Percentiles rank a stretch among this genome's conserved stretches.
Evolutionary conservation across 2,888 invertebrate genomes (phyloP).

Genomic region (Agelastica alni): DNA sequence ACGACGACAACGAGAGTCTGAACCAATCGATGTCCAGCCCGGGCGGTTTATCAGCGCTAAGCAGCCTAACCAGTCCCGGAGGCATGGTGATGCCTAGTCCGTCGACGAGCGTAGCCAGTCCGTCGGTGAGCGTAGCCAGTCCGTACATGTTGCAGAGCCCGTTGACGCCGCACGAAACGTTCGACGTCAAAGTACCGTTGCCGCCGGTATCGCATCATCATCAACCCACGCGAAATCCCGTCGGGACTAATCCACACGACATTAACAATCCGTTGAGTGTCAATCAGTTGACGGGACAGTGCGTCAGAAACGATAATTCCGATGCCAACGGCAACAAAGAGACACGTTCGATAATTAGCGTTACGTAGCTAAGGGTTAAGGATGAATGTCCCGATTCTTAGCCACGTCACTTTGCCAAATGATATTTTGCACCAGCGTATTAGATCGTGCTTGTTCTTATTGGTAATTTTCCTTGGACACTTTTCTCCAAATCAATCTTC

Average conservation of each 20-base stretch:
- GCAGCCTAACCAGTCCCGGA: conserved; percentile 71
- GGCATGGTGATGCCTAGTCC: conserved; percentile 77
- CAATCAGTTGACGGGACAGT: conserved; percentile 83
- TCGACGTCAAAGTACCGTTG: conserved; percentile 55
- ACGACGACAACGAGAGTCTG: conserved; percentile 64
- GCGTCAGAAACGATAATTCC: conserved; percentile 53
- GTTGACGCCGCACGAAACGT: conserved; percentile 53
- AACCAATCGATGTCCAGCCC: conserved; percentile 65
- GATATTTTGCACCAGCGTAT: conserved; percentile 1
- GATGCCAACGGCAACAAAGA: conserved; percentile 52
- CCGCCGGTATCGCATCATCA: conserved; percentile 49
- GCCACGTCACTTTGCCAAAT: conserved; percentile 3
- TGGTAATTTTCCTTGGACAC: too few relatives aligned
- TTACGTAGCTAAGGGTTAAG: conserved; percentile 51
- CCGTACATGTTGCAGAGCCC: conserved; percentile 62
- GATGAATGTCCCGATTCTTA: conserved; percentile 7
- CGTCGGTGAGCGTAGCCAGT: conserved; percentile 65
- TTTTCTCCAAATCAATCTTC: too few relatives aligned
- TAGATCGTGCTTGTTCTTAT: too few relatives aligned
- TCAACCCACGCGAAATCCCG: conserved; percentile 71
- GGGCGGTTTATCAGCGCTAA: conserved; percentile 69
- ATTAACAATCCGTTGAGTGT: conserved; percentile 91
- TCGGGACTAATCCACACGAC: conserved; percentile 89
- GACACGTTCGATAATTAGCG: conserved; percentile 56
- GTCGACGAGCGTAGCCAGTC: conserved; percentile 71